Conservation (phyloP, 2,113 vertebrate genomes). For the Aleadryas rufinucha region DNA sequence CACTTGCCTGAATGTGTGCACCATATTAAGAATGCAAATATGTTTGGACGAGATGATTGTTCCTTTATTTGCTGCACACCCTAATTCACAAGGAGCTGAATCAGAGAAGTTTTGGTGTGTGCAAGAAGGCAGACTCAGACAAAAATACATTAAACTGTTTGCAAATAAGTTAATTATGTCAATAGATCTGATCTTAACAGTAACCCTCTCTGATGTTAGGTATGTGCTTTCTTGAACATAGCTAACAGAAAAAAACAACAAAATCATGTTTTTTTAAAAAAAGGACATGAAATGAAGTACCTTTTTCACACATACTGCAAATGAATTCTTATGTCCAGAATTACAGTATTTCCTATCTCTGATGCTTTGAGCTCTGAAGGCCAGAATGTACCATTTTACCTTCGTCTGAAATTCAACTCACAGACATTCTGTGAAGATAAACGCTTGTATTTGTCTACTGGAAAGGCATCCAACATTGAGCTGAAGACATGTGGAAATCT, state of each 20-base stretch:
- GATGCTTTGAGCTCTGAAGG: background rate
- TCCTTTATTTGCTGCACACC: slow-evolving; percentile 47
- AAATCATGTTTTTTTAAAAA: background rate
- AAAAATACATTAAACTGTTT: slow-evolving; percentile 52
- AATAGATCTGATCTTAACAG: background rate
- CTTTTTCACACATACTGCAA: background rate
- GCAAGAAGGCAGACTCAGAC: slow-evolving; percentile 13
- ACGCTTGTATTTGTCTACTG: background rate
- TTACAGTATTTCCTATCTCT: background rate
- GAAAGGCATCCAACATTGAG: background rate
- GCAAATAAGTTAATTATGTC: slow-evolving; percentile 58
- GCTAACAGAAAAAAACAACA: background rate
- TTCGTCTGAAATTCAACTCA: slow-evolving; percentile 14
- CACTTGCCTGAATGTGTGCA: slow-evolving; percentile 51
- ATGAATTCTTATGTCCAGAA: background rate
- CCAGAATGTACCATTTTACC: background rate
- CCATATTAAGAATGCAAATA: slow-evolving; percentile 68
- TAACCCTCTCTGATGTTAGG: background rate
- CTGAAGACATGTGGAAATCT: slow-evolving; percentile 45
- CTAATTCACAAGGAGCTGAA: slow-evolving; percentile 53
- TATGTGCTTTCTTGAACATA: background rate
- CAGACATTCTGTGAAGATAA: background rate
- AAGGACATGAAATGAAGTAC: background rate
- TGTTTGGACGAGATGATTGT: slow-evolving; percentile 58
- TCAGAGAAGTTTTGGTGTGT: slow-evolving; percentile 6